Evolutionary conservation across 2,113 vertebrate genomes (phyloP), one percentile per base, ranked within the genome.

Genomic region (Noturus placidus): DNA sequence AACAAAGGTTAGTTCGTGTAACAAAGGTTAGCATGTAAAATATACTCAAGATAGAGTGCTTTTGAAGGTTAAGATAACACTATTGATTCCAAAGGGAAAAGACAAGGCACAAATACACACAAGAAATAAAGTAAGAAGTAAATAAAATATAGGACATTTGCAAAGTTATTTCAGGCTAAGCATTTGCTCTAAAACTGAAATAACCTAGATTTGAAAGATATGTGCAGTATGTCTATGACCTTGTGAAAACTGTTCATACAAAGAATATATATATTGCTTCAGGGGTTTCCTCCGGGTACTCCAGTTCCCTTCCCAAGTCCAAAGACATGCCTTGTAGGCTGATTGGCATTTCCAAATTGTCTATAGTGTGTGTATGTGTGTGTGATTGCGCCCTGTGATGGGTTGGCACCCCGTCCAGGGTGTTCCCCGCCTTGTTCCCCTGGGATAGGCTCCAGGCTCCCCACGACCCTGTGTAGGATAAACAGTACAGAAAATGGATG

Each of bases 11-110:
- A 59, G 70, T 46, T n/a, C 4, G 25, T 65, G 42, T 33, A 67
- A 67, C 2, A 8, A 86, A 67, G 19, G 30, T 33, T n/a, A 78
- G 74, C 52, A 86, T 80, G 85, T 38, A 2, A 69, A 80, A 56
- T 6, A 78, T 54, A 27, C 20, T 79, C n/a, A 52, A 9, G 46
- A 10, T 35, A 30, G 46, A 80, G 59, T 22, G 38, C 30, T 27
- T 69, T 25, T 27, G 20, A 67, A 86, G 20, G 30, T 67, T 17
- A 67, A 77, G 8, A 42, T 57, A 57, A 81, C 5, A 38, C 54
- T 54, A 56, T 33, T 56, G 77, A 54, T 79, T 0, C 5, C 50
- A 54, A 19, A 14, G 38, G 38, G 22, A 46, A 76, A 50, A 56
- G 50, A 54, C 46, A 33, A 33, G n/a, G 46, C 27, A 54, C n/a